These are phyloP conservation scores for Drosophila nr. perissopoda DNA, from an alignment of 2,888 invertebrate species.

Conservation along the genomic window DNA sequence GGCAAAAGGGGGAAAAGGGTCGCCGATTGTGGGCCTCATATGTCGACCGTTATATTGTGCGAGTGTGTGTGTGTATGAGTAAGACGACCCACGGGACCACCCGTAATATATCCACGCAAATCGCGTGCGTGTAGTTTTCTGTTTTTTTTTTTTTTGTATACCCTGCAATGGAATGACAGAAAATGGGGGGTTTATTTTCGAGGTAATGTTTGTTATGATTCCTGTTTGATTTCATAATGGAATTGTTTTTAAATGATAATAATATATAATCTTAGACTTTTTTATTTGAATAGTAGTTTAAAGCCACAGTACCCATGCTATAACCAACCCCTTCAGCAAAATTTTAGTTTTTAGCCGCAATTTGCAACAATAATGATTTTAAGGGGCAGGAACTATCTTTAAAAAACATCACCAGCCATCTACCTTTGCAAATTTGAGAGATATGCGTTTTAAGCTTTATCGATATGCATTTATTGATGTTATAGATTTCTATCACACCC, in stretches of 20 bases:
- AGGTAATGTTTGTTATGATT: background rate
- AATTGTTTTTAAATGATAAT: background rate
- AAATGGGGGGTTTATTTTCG: background rate
- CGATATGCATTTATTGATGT: background rate
- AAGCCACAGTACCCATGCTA: background rate
- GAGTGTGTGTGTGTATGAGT: background rate
- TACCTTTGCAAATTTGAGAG: background rate
- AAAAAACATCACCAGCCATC: too few species aligned
- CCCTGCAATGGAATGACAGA: constrained; percentile 10
- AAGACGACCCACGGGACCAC: constrained; percentile 50
- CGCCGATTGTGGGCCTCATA: constrained; percentile 23
- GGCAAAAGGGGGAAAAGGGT: constrained; percentile 57
- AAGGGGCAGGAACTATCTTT: too few species aligned
- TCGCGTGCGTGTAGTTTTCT: constrained; percentile 56
- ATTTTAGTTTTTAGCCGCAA: background rate
- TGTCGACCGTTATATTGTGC: constrained; percentile 22
- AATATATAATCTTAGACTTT: too few species aligned
- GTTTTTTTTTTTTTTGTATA: constrained; percentile 46
- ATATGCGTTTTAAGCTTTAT: background rate
- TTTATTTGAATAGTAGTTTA: too few species aligned
- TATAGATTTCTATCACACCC: background rate
- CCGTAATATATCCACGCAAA: constrained; percentile 51
- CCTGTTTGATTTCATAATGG: background rate
- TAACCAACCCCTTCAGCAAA: background rate
- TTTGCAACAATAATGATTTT: background rate